Evolutionary conservation across 2,113 vertebrate species (phyloP).

Genomic region (cat (Felis catus)): F.catus_Fca126_mat1.0 CM031428.1:31695501-31696000

Average conservation of each 20-base stretch:
- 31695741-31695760: slow-evolving; percentile 75
- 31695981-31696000: neutral
- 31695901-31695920: neutral
- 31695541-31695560: slow-evolving; percentile 92
- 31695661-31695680: slow-evolving; percentile 89
- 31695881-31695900: neutral
- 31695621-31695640: slow-evolving; percentile 94
- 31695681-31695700: slow-evolving; percentile 89
- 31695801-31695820: neutral
- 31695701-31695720: slow-evolving; percentile 87
- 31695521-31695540: slow-evolving; percentile 93
- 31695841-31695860: neutral
- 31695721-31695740: slow-evolving; percentile 88
- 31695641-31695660: slow-evolving; percentile 91
- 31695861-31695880: neutral
- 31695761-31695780: neutral
- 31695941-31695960: neutral
- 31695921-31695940: neutral
- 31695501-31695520: slow-evolving; percentile 90
- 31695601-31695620: slow-evolving; percentile 89
- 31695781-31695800: neutral
- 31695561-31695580: slow-evolving; percentile 87
- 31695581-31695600: slow-evolving; percentile 87
- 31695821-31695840: neutral
- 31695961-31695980: neutral